These are phyloP conservation scores for Tribolium freemani DNA, from an alignment of 2,888 invertebrate genomes.

Conservation along the genomic window DNA sequence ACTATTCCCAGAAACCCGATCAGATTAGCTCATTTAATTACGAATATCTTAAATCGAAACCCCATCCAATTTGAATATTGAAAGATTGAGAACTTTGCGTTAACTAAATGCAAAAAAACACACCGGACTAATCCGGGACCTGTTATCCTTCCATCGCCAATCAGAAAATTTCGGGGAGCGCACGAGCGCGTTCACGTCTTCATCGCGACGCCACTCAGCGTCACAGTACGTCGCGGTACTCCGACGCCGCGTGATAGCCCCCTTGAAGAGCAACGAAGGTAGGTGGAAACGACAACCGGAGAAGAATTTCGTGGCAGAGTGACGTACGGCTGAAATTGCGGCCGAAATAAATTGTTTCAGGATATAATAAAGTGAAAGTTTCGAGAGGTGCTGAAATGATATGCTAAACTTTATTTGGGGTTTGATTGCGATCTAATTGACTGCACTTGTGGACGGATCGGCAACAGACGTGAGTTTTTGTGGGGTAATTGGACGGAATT, in stretches of 20 bases:
- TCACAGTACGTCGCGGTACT: slow-evolving; percentile 28
- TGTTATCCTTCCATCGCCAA: neutral
- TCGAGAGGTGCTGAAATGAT: too few species aligned
- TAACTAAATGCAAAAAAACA: neutral
- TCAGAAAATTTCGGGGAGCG: neutral
- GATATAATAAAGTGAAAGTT: neutral
- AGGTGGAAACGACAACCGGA: neutral
- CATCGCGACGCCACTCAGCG: slow-evolving; percentile 22
- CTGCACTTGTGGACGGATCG: slow-evolving; percentile 3
- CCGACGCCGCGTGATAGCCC: slow-evolving; percentile 9
- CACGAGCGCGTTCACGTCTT: slow-evolving; percentile 25
- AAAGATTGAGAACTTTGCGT: too few species aligned
- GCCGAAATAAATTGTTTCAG: neutral
- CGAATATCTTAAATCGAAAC: neutral
- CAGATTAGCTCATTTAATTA: neutral
- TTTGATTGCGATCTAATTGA: slow-evolving; percentile 1
- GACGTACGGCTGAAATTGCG: slow-evolving; percentile 9
- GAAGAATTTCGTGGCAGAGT: neutral
- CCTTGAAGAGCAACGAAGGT: neutral
- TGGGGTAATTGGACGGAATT: slow-evolving; percentile 6
- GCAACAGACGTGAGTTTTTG: neutral
- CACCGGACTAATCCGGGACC: neutral
- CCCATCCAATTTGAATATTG: neutral
- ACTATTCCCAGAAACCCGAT: neutral
- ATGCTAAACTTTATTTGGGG: neutral